Evolutionary conservation across 1,140 invertebrate species (phyloP).

Genomic region (Macrostomum lignano): DNA sequence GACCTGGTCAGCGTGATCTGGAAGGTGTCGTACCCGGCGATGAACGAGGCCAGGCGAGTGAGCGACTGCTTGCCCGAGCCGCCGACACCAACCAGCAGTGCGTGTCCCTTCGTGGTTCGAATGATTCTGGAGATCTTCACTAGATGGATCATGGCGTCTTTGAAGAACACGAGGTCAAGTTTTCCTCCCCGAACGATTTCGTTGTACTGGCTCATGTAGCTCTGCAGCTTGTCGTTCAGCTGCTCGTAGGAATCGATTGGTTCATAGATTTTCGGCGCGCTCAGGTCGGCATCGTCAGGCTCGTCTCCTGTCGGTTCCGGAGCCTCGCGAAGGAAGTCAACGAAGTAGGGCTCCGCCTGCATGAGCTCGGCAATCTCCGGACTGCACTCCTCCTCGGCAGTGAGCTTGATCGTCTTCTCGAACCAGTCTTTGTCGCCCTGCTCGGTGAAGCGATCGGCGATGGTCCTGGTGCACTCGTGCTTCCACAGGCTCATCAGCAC

Average conservation of each 20-base stretch:
- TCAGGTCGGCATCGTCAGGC: constrained; percentile 52
- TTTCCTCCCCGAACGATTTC: constrained; percentile 49
- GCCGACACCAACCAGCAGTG: constrained; percentile 72
- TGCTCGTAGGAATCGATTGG: constrained; percentile 42
- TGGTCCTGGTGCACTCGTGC: constrained; percentile 49
- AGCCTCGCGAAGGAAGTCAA: constrained; percentile 43
- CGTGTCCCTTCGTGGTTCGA: constrained; percentile 66
- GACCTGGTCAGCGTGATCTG: constrained; percentile 75
- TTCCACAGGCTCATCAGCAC: constrained; percentile 68
- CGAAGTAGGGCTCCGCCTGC: constrained; percentile 25
- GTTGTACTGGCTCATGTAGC: constrained; percentile 72
- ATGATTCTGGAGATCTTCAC: constrained; percentile 82
- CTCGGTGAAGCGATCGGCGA: constrained; percentile 14
- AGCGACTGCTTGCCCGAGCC: constrained; percentile 83
- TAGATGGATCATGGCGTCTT: constrained; percentile 80
- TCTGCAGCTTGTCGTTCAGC: constrained; percentile 49
- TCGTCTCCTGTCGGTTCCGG: constrained; percentile 80
- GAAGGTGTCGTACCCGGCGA: constrained; percentile 79
- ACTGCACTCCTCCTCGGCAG: constrained; percentile 23
- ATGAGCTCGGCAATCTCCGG: constrained; percentile 13
- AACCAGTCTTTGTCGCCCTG: too few relatives aligned
- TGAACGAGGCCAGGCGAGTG: constrained; percentile 75
- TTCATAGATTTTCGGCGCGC: constrained; percentile 73
- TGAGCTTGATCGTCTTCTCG: constrained; percentile 34
- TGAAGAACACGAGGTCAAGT: constrained; percentile 41